These are phyloP conservation scores for Rhopilema esculentum DNA, from an alignment of 30 jellyfish, hydroid and myxozoan species.

Conservation along the genomic window DNA sequence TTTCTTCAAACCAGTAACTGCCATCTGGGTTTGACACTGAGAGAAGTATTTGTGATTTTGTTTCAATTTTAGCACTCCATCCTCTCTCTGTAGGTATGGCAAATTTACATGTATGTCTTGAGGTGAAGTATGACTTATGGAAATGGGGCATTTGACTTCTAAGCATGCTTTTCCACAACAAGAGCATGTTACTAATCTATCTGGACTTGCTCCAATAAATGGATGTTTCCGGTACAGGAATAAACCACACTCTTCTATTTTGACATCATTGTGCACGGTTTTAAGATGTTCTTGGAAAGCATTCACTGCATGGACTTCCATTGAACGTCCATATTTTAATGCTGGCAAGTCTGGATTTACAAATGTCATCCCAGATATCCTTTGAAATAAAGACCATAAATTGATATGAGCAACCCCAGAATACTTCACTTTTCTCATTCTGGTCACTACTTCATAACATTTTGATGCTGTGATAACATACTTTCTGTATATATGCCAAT, in stretches of 20 bases:
- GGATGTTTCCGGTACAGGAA: slow-evolving; percentile 15
- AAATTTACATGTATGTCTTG: background rate
- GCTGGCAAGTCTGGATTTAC: slow-evolving; percentile 69
- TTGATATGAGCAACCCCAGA: too few relatives aligned
- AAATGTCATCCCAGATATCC: background rate
- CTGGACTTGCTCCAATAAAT: slow-evolving; percentile 53
- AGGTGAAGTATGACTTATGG: slow-evolving; percentile 11
- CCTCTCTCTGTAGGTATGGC: background rate
- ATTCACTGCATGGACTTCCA: slow-evolving; percentile 49
- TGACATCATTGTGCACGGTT: slow-evolving; percentile 28
- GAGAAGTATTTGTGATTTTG: slow-evolving; percentile 35
- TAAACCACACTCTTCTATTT: slow-evolving; percentile 32
- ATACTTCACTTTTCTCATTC: background rate
- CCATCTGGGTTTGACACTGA: slow-evolving; percentile 69
- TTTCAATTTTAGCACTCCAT: background rate
- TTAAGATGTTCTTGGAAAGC: background rate
- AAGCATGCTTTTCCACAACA: too few relatives aligned
- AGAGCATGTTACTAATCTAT: too few relatives aligned
- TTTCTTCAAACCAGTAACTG: slow-evolving; percentile 34
- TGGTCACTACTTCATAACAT: slow-evolving; percentile 16
- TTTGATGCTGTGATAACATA: slow-evolving; percentile 53
- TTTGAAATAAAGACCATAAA: background rate
- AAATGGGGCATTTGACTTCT: slow-evolving; percentile 60
- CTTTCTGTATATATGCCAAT: slow-evolving; percentile 38
- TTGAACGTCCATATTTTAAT: slow-evolving; percentile 66